These are phyloP conservation scores for Porphyrio hochstetteri DNA, from an alignment of 2,113 vertebrate species.

Conservation along the genomic window DNA sequence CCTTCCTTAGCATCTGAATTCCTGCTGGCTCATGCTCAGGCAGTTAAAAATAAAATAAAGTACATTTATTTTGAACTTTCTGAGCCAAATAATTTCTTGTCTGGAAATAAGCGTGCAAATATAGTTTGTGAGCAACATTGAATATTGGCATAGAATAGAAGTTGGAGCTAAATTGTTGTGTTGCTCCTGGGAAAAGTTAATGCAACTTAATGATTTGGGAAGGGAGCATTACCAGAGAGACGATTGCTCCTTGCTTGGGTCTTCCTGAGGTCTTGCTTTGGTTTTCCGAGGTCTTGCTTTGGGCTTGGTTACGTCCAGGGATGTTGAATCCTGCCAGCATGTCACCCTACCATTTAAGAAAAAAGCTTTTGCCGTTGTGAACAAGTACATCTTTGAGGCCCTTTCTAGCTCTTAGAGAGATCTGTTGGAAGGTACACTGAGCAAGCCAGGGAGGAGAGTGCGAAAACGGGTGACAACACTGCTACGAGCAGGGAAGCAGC, in stretches of 20 bases:
- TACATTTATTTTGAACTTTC: background rate
- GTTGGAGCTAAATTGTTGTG: background rate
- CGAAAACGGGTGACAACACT: background rate
- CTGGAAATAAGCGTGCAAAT: background rate
- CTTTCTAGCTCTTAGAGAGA: background rate
- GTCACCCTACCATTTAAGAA: background rate
- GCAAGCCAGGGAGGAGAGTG: background rate
- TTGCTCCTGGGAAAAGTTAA: background rate
- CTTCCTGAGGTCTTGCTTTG: background rate
- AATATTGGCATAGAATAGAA: background rate
- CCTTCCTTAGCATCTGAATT: background rate
- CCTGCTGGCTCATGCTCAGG: background rate
- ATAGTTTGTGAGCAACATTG: background rate
- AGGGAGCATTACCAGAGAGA: background rate
- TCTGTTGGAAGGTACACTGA: background rate
- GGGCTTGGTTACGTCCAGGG: background rate
- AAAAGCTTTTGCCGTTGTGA: background rate
- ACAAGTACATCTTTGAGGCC: background rate
- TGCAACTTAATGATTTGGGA: background rate
- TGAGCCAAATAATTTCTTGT: background rate
- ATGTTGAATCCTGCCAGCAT: accelerated
- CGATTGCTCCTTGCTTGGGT: background rate
- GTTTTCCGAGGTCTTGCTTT: background rate
- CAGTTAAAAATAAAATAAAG: background rate
- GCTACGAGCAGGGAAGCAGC: background rate